Conservation (phyloP, 2,113 vertebrate genomes). For the Nymphicus hollandicus region DNA sequence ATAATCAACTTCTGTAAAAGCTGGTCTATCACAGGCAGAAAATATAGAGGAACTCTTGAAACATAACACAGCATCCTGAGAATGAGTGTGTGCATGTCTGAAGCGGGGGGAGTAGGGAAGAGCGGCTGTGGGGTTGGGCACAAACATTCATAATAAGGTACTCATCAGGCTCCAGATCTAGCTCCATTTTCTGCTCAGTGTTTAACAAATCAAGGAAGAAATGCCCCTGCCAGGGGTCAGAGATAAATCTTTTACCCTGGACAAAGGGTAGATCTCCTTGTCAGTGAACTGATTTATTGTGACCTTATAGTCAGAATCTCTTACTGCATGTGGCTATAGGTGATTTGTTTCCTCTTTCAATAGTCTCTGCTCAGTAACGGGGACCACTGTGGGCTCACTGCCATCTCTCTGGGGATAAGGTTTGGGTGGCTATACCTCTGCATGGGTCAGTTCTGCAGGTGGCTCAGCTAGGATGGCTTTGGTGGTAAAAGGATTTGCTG, state of each 20-base stretch:
- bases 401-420: not conserved
- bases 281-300: slow-evolving; percentile 66
- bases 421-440: not conserved
- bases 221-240: slow-evolving; percentile 53
- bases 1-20: not conserved
- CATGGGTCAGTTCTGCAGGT: not conserved
- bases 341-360: slow-evolving; percentile 40
- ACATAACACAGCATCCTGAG: not conserved
- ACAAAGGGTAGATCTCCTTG: slow-evolving; percentile 66
- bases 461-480: not conserved
- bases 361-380: not conserved
- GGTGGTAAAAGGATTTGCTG: not conserved
- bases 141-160: slow-evolving; percentile 15
- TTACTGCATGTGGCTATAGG: slow-evolving; percentile 53
- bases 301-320: slow-evolving; percentile 66
- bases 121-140: not conserved
- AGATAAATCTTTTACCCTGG: slow-evolving; percentile 66
- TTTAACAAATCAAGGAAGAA: slow-evolving; percentile 64
- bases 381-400: not conserved
- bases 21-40: not conserved
- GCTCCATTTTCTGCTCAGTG: slow-evolving; percentile 23
- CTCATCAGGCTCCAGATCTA: slow-evolving; percentile 1
- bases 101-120: not conserved
- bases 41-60: not conserved
- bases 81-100: fast-evolving